Conservation (phyloP, 2,797 vertebrate genomes). For the Enteromius thamalakanensis region DNA sequence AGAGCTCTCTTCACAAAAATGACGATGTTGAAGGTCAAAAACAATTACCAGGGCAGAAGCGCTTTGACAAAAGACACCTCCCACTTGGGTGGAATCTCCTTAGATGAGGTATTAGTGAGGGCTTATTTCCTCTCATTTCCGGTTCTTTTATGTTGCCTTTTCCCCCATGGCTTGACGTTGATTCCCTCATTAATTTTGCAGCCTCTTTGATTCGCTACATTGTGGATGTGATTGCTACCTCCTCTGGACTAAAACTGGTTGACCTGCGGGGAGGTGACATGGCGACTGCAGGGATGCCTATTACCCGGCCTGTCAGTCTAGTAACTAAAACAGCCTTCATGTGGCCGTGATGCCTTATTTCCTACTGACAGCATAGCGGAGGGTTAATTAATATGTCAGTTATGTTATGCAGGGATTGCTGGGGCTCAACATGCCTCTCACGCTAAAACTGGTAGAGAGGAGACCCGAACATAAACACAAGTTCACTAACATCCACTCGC, state of each 20-base stretch:
- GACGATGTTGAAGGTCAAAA: constrained; percentile 85
- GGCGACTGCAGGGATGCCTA: constrained; percentile 78
- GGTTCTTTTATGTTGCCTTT: constrained; percentile 85
- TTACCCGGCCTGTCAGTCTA: constrained; percentile 75
- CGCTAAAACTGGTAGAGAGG: constrained; percentile 37
- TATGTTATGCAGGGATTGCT: constrained; percentile 65
- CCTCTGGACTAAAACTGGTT: constrained; percentile 83
- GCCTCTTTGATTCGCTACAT: constrained; percentile 88
- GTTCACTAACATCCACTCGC: constrained; percentile 2
- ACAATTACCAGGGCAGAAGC: constrained; percentile 65
- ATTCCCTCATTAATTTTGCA: constrained; percentile 95
- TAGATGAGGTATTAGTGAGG: constrained; percentile 91
- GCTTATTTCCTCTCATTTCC: constrained; percentile 95
- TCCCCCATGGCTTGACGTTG: constrained; percentile 87
- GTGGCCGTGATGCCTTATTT: constrained; percentile 49
- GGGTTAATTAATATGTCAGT: constrained; percentile 95
- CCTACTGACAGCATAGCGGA: constrained; percentile 83
- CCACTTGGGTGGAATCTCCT: constrained; percentile 82
- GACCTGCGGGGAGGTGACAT: constrained; percentile 84
- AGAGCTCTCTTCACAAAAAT: constrained; percentile 50
- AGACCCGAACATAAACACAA: constrained; percentile 6
- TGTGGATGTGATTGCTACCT: constrained; percentile 78
- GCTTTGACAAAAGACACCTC: constrained; percentile 71
- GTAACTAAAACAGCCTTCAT: constrained; percentile 58
- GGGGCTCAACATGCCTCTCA: constrained; percentile 38